phyloP scores from a whole-genome alignment of 2,113 vertebrate genomes.

The Lophius piscatorius region DNA sequence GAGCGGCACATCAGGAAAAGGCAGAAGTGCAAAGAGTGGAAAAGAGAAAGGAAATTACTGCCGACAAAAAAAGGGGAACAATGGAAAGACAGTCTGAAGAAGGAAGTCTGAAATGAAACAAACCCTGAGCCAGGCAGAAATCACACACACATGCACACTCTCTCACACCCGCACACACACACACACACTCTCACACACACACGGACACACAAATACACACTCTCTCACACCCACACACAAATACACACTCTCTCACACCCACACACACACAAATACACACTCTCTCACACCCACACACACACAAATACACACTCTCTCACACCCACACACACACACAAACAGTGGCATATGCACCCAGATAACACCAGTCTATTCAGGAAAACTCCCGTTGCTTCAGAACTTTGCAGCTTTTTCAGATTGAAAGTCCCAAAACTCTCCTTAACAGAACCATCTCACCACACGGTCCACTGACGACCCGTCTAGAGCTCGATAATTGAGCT shows the following conservation, averaged over 20 bases:
- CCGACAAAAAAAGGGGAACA: constrained; percentile 52
- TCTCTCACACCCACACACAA: too few species aligned
- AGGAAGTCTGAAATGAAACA: constrained; percentile 57
- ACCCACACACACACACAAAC: constrained; percentile 5
- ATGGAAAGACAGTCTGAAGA: constrained; percentile 56
- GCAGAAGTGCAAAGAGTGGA: constrained; percentile 41
- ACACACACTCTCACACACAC: constrained; percentile 8
- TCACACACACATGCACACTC: background rate
- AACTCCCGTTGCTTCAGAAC: too few species aligned
- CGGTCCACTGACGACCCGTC: background rate
- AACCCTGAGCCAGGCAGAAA: constrained; percentile 40
- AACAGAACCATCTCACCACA: background rate
- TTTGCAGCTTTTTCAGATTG: constrained; percentile 11
- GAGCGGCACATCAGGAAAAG: constrained; percentile 49
- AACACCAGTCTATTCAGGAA: constrained; percentile 8
- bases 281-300: constrained; percentile 3
- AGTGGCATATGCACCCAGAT: constrained; percentile 1
- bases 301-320: too few species aligned
- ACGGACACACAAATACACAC: too few species aligned
- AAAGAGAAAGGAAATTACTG: constrained; percentile 64
- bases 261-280: constrained; percentile 1
- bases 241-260: constrained; percentile 4
- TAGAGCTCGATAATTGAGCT: too few species aligned
- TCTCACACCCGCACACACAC: constrained; percentile 5
- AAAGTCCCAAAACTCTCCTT: too few species aligned